Conservation (phyloP, 2,113 vertebrate species). For the Pavo muticus region DNA sequence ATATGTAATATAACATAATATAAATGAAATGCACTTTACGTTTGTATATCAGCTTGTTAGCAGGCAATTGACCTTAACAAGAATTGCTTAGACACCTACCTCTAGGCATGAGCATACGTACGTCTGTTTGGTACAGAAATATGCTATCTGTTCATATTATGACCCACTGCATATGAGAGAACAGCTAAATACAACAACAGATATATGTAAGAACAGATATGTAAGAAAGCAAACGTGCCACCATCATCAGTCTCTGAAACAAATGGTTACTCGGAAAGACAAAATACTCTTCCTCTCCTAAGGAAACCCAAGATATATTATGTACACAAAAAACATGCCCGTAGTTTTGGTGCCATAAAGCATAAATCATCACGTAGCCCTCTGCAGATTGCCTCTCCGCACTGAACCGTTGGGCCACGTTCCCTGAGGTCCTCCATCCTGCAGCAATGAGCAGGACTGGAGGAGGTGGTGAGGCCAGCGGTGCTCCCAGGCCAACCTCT, state of each 20-base stretch:
- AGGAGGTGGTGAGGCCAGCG: background rate
- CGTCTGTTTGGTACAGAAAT: background rate
- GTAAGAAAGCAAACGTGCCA: conserved; percentile 34
- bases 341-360: conserved; percentile 50
- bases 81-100: background rate
- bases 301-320: background rate
- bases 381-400: conserved; percentile 16
- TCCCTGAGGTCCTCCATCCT: background rate
- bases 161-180: background rate
- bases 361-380: conserved; percentile 55
- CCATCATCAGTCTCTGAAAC: background rate
- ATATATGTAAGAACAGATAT: background rate
- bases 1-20: background rate
- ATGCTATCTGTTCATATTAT: conserved; percentile 8
- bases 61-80: background rate
- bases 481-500: background rate
- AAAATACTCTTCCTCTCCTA: conserved; percentile 3
- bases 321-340: background rate
- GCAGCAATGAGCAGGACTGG: background rate
- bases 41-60: conserved; percentile 15
- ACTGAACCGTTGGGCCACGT: background rate
- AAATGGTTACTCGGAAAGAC: conserved; percentile 5
- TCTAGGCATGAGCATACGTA: background rate
- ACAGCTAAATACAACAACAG: background rate
- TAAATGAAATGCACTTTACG: background rate